Percentiles rank a stretch among this genome's conserved stretches.
phyloP scores from a whole-genome alignment of 1,140 invertebrate species.

The Liolophura sinensis region DNA sequence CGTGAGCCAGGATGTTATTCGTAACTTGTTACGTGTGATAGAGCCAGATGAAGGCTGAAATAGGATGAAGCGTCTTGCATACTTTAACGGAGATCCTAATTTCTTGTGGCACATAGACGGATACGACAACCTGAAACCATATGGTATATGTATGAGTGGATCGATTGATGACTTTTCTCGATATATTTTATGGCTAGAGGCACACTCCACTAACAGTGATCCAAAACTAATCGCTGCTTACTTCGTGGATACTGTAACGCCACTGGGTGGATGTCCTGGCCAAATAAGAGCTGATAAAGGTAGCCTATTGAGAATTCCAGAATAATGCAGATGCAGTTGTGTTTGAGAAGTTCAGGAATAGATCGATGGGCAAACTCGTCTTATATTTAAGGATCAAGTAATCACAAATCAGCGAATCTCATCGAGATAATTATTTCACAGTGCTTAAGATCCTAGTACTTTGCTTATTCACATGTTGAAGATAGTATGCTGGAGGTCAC shows the following conservation, averaged over 20 bases:
- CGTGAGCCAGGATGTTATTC: no score
- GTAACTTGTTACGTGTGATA: no score
- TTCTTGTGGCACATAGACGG: conserved; percentile 41
- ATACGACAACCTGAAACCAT: conserved; percentile 47
- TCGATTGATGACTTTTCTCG: conserved; percentile 45
- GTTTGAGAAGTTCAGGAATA: no score
- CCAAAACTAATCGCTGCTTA: conserved; percentile 29
- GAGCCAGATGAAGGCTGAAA: conserved; percentile 15
- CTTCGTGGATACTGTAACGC: conserved; percentile 25
- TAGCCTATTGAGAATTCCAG: no score
- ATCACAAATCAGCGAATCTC: no score
- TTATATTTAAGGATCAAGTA: no score
- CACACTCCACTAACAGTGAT: conserved; percentile 32
- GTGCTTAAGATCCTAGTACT: no score
- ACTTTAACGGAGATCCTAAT: conserved; percentile 32
- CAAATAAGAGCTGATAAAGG: conserved; percentile 32
- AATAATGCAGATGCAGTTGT: no score
- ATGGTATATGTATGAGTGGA: conserved; percentile 38
- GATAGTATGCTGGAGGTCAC: no score
- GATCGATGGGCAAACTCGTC: no score
- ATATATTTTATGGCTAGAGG: conserved; percentile 40
- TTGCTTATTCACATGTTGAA: no score
- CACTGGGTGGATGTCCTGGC: conserved; percentile 18
- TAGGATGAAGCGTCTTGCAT: conserved; percentile 18
- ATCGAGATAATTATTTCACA: no score